Conservation (phyloP, 1,140 invertebrate species). For the Hycleus cichorii region DNA sequence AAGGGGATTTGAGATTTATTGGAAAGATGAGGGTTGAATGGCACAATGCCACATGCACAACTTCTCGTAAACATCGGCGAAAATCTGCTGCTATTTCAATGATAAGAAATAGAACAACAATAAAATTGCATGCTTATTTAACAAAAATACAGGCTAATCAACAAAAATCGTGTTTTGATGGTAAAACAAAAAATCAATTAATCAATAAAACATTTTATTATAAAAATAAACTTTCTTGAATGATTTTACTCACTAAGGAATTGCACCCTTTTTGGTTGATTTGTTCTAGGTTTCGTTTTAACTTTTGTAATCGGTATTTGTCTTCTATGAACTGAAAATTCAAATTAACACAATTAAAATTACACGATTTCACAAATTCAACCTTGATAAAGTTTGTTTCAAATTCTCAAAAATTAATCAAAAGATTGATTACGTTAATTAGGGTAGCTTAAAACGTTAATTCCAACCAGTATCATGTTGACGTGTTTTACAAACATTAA, state of each 20-base stretch:
- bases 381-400: background rate
- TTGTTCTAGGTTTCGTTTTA: constrained; percentile 66
- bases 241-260: constrained; percentile 72
- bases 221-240: background rate
- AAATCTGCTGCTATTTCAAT: no score
- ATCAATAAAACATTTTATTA: background rate
- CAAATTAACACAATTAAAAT: background rate
- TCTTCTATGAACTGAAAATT: constrained; percentile 52
- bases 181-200: background rate
- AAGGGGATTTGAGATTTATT: background rate
- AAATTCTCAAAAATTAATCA: no score
- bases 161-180: no score
- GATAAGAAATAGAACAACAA: no score
- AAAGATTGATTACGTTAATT: no score
- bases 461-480: no score
- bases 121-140: no score
- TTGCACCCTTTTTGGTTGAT: constrained; percentile 79
- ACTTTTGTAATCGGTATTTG: constrained; percentile 68
- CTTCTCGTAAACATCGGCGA: no score
- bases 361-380: background rate
- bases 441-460: no score
- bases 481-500: no score
- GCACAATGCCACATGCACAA: constrained; percentile 11
- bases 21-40: background rate
- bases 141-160: no score